These are phyloP conservation scores for Dolichopus griseipennis DNA, from an alignment of 2,888 invertebrate species.

Conservation along the genomic window DNA sequence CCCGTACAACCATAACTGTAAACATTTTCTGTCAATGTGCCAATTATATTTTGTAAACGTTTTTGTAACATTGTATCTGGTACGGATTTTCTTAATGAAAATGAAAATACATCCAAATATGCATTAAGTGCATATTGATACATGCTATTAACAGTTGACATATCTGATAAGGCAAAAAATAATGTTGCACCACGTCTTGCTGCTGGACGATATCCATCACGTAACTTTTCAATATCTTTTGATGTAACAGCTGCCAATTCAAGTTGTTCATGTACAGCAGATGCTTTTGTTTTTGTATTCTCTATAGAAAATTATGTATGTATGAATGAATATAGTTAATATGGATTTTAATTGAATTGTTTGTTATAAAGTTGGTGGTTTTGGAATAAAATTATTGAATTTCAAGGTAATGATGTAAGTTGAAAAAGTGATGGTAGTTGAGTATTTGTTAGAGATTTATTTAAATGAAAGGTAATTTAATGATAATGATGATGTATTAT, in stretches of 20 bases:
- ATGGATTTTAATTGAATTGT: not conserved
- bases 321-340: conserved; percentile 43
- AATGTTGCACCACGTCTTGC: conserved; percentile 81
- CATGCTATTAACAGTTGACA: conserved; percentile 83
- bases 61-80: conserved; percentile 68
- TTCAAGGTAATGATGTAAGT: too few relatives aligned
- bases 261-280: conserved; percentile 73
- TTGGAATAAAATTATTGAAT: too few relatives aligned
- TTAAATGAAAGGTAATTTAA: too few relatives aligned
- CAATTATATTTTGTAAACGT: conserved; percentile 72
- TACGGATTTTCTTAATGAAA: conserved; percentile 70
- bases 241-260: conserved; percentile 66
- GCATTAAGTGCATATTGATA: conserved; percentile 84
- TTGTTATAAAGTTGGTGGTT: too few relatives aligned
- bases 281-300: conserved; percentile 79
- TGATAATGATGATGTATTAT: too few relatives aligned
- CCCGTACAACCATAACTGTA: conserved; percentile 89
- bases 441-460: too few relatives aligned
- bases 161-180: conserved; percentile 83
- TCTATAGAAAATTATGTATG: conserved; percentile 60
- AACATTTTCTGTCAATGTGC: conserved; percentile 75
- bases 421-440: too few relatives aligned
- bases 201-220: conserved; percentile 78
- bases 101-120: conserved; percentile 76
- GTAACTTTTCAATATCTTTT: conserved; percentile 67